phyloP scores from a whole-genome alignment of 2,113 vertebrate genomes.

The Paraplagusia blochii region DNA sequence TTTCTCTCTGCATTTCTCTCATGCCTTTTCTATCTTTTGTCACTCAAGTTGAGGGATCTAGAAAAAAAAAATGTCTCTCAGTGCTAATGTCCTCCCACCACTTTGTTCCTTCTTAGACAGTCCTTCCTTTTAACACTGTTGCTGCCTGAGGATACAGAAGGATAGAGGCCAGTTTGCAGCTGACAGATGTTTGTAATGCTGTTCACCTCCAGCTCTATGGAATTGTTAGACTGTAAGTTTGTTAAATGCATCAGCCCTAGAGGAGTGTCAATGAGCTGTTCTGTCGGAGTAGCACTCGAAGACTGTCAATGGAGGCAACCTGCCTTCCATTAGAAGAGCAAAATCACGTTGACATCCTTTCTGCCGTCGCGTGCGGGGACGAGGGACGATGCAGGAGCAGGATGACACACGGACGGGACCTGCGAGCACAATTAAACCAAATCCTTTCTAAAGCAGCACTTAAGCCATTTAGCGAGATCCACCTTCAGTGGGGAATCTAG shows the following conservation, averaged over 20 bases:
- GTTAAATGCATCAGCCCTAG: slow-evolving; percentile 65
- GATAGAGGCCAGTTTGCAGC: slow-evolving; percentile 41
- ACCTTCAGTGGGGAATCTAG: slow-evolving; percentile 11
- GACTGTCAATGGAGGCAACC: slow-evolving; percentile 43
- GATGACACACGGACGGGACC: not conserved
- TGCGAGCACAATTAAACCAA: slow-evolving; percentile 32
- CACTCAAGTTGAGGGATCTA: not conserved
- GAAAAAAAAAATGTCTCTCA: slow-evolving; percentile 6
- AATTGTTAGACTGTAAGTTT: slow-evolving; percentile 66
- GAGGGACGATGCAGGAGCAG: slow-evolving; percentile 8
- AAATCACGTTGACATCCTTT: slow-evolving; percentile 41
- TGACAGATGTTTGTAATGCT: slow-evolving; percentile 54
- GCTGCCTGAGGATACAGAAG: slow-evolving; percentile 36
- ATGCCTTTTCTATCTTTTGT: not conserved
- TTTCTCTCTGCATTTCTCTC: not conserved
- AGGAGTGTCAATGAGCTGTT: slow-evolving; percentile 48
- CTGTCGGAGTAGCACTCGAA: slow-evolving; percentile 40
- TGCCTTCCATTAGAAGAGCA: slow-evolving; percentile 33
- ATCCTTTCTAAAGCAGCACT: slow-evolving; percentile 16
- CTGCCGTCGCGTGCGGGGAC: slow-evolving; percentile 42
- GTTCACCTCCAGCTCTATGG: slow-evolving; percentile 65
- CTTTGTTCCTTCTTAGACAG: slow-evolving; percentile 23
- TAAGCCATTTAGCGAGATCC: slow-evolving; percentile 8
- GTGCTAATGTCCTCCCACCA: slow-evolving; percentile 10
- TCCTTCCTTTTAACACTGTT: slow-evolving; percentile 23